A percentile compares a stretch with the other conserved stretches of the same genome.
Evolutionary conservation across 2,888 invertebrate genomes (phyloP).

Genomic region (Thecophora atra): DNA sequence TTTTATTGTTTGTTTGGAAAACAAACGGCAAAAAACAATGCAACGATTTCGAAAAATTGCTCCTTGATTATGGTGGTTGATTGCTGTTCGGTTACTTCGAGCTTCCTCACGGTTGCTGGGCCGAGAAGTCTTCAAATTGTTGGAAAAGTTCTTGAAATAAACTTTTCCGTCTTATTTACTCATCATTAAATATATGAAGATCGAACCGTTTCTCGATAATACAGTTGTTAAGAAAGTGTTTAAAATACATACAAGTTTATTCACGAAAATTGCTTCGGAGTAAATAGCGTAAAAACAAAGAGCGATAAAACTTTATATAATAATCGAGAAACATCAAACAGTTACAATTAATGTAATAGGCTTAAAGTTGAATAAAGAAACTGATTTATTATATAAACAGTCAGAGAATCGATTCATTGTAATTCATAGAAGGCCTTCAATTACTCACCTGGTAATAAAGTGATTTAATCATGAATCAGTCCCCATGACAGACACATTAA

Average conservation of each 20-base stretch:
- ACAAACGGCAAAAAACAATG: conserved; percentile 47
- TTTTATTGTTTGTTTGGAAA: conserved; percentile 65
- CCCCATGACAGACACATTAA: no score
- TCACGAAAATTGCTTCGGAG: not conserved
- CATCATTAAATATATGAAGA: conserved; percentile 18
- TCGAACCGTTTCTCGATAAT: not conserved
- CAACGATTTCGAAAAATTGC: conserved; percentile 45
- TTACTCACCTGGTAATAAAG: no score
- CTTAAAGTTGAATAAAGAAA: no score
- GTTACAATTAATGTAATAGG: no score
- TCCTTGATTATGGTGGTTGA: conserved; percentile 49
- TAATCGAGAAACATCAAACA: not conserved
- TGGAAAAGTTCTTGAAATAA: conserved; percentile 28
- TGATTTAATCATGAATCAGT: no score
- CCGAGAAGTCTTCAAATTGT: not conserved
- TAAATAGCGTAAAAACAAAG: not conserved
- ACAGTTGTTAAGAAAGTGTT: not conserved
- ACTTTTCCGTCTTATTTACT: conserved; percentile 23
- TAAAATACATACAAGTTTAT: not conserved
- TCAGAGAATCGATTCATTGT: no score
- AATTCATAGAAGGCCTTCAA: no score
- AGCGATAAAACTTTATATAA: not conserved
- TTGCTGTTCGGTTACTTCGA: conserved; percentile 14
- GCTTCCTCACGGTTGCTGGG: conserved; percentile 9
- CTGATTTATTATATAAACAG: no score